Evolutionary conservation across 2,113 vertebrate genomes (phyloP).

Genomic region (Salvelinus sp.): DNA sequence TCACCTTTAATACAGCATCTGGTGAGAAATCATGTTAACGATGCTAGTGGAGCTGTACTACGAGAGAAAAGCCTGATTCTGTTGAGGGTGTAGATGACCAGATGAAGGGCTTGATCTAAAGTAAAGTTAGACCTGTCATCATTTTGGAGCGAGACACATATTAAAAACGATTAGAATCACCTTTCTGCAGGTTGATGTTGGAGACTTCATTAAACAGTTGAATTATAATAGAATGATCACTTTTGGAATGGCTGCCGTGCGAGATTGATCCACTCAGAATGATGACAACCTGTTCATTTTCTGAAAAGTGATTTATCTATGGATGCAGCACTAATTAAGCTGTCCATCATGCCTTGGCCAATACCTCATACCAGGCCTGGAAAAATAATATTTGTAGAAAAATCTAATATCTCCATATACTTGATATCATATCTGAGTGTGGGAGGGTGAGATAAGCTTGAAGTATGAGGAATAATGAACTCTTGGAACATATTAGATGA

Average conservation of each 20-base stretch:
- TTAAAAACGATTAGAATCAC: constrained; percentile 48
- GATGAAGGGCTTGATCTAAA: constrained; percentile 50
- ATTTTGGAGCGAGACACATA: constrained; percentile 21
- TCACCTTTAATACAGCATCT: constrained; percentile 21
- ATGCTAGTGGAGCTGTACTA: neutral
- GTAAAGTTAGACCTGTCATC: constrained; percentile 55
- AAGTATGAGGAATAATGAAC: too few relatives aligned
- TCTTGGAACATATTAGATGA: too few relatives aligned
- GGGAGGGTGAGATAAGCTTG: too few relatives aligned
- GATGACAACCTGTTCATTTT: constrained; percentile 61
- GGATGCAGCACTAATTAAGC: constrained; percentile 61
- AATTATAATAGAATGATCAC: constrained; percentile 43
- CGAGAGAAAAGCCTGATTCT: constrained; percentile 19
- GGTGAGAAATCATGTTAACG: constrained; percentile 23
- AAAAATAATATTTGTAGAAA: too few relatives aligned
- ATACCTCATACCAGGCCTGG: neutral
- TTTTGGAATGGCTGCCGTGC: constrained; percentile 31
- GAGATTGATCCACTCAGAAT: constrained; percentile 1
- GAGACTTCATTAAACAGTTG: constrained; percentile 54
- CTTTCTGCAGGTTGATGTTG: constrained; percentile 32
- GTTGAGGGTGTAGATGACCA: constrained; percentile 26
- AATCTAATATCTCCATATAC: too few relatives aligned
- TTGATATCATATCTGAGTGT: too few relatives aligned
- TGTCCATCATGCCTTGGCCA: constrained; percentile 59
- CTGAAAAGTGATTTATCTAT: constrained; percentile 46